Conservation (phyloP, 2,888 invertebrate species). For the Palloptera scutellata region DNA sequence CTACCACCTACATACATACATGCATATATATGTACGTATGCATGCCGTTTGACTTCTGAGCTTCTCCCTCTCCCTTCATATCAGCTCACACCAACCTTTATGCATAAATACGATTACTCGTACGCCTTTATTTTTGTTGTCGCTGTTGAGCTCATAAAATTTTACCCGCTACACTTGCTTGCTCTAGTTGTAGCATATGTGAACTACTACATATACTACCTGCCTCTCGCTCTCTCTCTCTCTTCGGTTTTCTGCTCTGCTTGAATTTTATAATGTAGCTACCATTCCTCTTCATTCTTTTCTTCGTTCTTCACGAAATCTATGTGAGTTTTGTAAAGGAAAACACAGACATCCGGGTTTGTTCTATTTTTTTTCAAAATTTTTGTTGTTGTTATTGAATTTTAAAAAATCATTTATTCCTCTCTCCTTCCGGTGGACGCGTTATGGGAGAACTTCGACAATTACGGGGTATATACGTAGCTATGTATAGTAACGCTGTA, state of each 20-base stretch:
- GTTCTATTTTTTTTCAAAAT: not conserved
- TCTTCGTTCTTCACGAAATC: not conserved
- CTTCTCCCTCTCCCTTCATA: conserved; percentile 2
- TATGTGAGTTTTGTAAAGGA: not conserved
- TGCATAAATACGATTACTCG: too few relatives aligned
- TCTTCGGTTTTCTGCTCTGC: too few relatives aligned
- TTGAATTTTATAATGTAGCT: too few relatives aligned
- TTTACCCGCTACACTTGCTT: not conserved
- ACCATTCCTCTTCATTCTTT: not conserved
- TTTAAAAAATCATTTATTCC: not conserved
- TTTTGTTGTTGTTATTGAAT: conserved; percentile 10
- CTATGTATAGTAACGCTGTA: conserved; percentile 2
- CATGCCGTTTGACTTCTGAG: conserved; percentile 22
- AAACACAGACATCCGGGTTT: conserved; percentile 23
- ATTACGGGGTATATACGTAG: conserved; percentile 26
- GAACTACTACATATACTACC: not conserved
- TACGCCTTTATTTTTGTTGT: too few relatives aligned
- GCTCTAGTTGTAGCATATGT: not conserved
- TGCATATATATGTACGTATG: conserved; percentile 9
- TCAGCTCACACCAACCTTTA: too few relatives aligned
- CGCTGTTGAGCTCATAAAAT: too few relatives aligned
- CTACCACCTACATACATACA: not conserved
- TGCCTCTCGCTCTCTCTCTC: too few relatives aligned
- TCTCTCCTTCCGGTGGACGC: conserved; percentile 13
- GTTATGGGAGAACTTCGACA: conserved; percentile 11